These are phyloP conservation scores for Napeogenes inachia DNA, from an alignment of 2,888 invertebrate species.

Conservation along the genomic window DNA sequence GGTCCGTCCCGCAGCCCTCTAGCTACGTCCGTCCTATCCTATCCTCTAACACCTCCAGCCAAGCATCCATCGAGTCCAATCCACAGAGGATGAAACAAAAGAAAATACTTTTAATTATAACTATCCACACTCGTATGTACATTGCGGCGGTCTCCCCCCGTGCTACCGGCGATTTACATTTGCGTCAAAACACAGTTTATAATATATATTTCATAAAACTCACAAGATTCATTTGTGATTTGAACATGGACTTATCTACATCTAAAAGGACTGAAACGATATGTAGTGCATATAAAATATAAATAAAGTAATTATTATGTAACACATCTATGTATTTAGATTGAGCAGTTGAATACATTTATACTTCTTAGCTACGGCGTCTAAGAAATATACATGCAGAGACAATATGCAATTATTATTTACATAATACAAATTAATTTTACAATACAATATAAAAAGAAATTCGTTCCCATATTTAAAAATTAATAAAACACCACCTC, in stretches of 20 bases:
- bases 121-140: constrained; percentile 20
- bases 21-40: constrained; percentile 28
- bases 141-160: constrained; percentile 13
- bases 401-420: constrained; percentile 1
- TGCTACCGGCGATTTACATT: constrained; percentile 10
- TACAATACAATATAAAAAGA: constrained; percentile 4
- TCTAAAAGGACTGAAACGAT: constrained; percentile 1
- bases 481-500: constrained; percentile 17
- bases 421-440: not conserved
- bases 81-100: constrained; percentile 78
- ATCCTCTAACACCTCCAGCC: constrained; percentile 61
- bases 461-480: not conserved
- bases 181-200: not conserved
- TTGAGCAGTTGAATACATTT: not conserved
- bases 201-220: not conserved
- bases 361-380: not conserved
- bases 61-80: constrained; percentile 69
- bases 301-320: not conserved
- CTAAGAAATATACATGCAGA: constrained; percentile 4
- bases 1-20: constrained; percentile 32
- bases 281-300: constrained; percentile 2
- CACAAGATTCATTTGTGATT: not conserved
- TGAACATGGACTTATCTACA: not conserved
- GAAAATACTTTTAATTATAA: constrained; percentile 69
- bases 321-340: constrained; percentile 2